These are phyloP conservation scores for Orthosia gracilis DNA, from an alignment of 2,888 invertebrate species.

Conservation along the genomic window DNA sequence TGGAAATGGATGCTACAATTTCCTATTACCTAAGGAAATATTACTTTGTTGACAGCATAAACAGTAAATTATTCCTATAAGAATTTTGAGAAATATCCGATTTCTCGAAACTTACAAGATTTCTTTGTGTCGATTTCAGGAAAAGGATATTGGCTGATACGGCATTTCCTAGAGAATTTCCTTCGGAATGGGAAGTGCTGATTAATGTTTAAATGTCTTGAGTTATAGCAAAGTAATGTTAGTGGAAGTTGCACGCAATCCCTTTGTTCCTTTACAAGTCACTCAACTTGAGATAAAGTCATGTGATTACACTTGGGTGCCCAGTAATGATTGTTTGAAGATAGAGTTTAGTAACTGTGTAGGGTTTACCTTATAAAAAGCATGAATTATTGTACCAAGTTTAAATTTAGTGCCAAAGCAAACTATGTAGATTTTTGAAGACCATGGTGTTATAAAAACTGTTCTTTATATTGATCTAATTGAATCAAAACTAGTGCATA, in stretches of 20 bases:
- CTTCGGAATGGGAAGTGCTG: slow-evolving; percentile 50
- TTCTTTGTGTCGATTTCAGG: slow-evolving; percentile 43
- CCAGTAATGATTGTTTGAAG: slow-evolving; percentile 50
- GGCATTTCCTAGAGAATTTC: slow-evolving; percentile 52
- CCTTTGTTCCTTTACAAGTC: slow-evolving; percentile 45
- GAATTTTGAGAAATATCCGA: neutral
- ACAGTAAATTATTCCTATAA: slow-evolving; percentile 10
- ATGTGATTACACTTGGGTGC: slow-evolving; percentile 30
- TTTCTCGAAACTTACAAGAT: slow-evolving; percentile 31
- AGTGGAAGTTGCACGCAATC: slow-evolving; percentile 28
- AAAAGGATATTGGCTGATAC: slow-evolving; percentile 56
- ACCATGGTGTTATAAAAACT: too few species aligned
- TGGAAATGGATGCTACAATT: neutral
- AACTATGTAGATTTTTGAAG: too few species aligned
- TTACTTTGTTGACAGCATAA: slow-evolving; percentile 6
- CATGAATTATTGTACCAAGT: slow-evolving; percentile 7
- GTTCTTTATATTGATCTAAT: neutral
- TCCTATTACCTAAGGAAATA: slow-evolving; percentile 8
- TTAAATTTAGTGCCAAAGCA: neutral
- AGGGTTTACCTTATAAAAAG: slow-evolving; percentile 13
- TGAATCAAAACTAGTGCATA: neutral
- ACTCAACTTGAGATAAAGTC: slow-evolving; percentile 57
- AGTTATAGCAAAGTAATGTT: slow-evolving; percentile 13
- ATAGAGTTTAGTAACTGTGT: neutral
- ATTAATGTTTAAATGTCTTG: slow-evolving; percentile 31